Conservation (phyloP, 1,140 invertebrate species). For the Odontomachus brunneus region DNA sequence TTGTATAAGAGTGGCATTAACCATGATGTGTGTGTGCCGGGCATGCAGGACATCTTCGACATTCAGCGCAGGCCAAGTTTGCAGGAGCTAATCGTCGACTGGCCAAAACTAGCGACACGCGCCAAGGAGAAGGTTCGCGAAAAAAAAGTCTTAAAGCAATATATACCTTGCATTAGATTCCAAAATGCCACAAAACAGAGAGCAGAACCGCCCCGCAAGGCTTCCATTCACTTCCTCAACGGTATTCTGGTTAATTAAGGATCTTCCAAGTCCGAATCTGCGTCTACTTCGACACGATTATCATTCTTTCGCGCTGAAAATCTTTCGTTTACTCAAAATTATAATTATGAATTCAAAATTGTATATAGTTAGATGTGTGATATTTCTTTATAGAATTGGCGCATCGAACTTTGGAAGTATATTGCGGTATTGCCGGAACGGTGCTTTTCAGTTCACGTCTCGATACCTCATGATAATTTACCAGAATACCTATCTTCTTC, state of each 20-base stretch:
- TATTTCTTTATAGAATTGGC: too few species aligned
- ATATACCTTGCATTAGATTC: slow-evolving; percentile 61
- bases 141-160: slow-evolving; percentile 67
- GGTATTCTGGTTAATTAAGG: slow-evolving; percentile 58
- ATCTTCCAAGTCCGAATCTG: not conserved
- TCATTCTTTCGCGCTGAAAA: not conserved
- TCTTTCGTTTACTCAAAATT: not conserved
- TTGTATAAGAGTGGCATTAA: slow-evolving; percentile 72
- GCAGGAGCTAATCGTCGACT: slow-evolving; percentile 88
- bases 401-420: too few species aligned
- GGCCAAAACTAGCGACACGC: slow-evolving; percentile 87
- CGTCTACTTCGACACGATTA: too few species aligned
- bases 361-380: too few species aligned
- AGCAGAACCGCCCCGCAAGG: slow-evolving; percentile 66
- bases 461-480: slow-evolving; percentile 14
- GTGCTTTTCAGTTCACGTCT: not conserved
- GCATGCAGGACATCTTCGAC: slow-evolving; percentile 88
- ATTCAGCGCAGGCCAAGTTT: slow-evolving; percentile 88
- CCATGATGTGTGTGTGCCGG: slow-evolving; percentile 75
- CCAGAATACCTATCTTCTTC: slow-evolving; percentile 42
- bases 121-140: slow-evolving; percentile 88
- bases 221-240: slow-evolving; percentile 49
- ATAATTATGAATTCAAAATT: not conserved
- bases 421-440: too few species aligned
- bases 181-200: slow-evolving; percentile 62